These are phyloP conservation scores for Colinus virginianus DNA, from an alignment of 2,113 vertebrate genomes.

Conservation along the genomic window DNA sequence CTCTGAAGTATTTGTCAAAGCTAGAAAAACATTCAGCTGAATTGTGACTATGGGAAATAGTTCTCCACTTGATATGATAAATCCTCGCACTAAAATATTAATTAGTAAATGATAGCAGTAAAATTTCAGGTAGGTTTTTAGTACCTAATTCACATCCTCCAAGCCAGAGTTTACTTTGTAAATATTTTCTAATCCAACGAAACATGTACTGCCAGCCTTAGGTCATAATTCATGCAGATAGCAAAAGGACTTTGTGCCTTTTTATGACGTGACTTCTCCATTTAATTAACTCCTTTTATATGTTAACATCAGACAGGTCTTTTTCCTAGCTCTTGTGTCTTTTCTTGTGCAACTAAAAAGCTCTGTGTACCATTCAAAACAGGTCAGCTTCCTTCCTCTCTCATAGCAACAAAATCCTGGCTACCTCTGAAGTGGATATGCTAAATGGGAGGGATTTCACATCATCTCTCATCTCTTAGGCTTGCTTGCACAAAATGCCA, in stretches of 20 bases:
- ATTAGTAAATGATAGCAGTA: not conserved
- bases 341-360: constrained; percentile 13
- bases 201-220: constrained; percentile 43
- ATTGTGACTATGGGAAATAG: not conserved
- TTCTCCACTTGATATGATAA: not conserved
- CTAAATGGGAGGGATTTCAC: constrained; percentile 21
- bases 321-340: not conserved
- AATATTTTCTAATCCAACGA: constrained; percentile 74
- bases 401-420: constrained; percentile 64
- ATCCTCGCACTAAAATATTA: not conserved
- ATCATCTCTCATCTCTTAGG: not conserved
- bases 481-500: not conserved
- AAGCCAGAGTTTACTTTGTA: constrained; percentile 60
- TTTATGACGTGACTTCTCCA: constrained; percentile 56
- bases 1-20: not conserved
- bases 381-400: constrained; percentile 29
- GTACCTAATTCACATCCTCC: constrained; percentile 26
- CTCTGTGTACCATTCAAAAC: not conserved
- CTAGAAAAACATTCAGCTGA: not conserved
- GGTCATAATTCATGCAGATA: constrained; percentile 60
- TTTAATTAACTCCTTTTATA: constrained; percentile 74
- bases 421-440: constrained; percentile 45
- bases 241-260: constrained; percentile 54
- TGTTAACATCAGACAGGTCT: not conserved
- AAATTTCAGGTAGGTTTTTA: constrained; percentile 48